Evolutionary conservation across 2,888 invertebrate genomes (phyloP).

Genomic region (Eristalis pertinax): DNA sequence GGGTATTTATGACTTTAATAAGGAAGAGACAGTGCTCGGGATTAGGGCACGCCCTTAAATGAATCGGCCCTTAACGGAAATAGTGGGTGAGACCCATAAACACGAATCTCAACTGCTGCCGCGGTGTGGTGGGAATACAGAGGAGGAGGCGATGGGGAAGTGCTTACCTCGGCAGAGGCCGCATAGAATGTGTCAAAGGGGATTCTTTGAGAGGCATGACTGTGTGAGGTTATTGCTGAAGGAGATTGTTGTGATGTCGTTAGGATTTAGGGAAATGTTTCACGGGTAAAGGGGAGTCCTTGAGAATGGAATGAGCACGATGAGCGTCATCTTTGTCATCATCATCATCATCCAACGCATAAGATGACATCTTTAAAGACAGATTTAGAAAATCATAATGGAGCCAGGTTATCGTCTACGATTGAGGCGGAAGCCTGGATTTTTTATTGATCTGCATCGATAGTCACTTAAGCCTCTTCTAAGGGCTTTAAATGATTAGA

Average conservation of each 20-base stretch:
- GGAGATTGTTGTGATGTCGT: neutral
- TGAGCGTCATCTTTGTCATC: neutral
- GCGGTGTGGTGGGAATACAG: neutral
- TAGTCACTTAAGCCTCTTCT: too few relatives aligned
- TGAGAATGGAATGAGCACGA: neutral
- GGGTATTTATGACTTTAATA: conserved; percentile 26
- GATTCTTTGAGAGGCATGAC: neutral
- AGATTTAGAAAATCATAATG: neutral
- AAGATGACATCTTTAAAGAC: neutral
- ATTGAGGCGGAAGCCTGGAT: too few relatives aligned
- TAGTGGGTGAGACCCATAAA: conserved; percentile 2
- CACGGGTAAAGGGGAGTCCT: neutral
- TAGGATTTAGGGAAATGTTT: neutral
- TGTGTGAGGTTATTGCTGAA: neutral
- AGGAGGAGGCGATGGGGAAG: neutral
- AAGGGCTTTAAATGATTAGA: too few relatives aligned
- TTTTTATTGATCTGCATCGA: too few relatives aligned
- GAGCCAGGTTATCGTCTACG: too few relatives aligned
- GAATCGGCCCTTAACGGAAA: neutral
- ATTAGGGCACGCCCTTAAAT: neutral
- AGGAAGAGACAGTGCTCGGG: neutral
- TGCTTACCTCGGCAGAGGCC: neutral
- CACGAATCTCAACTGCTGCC: neutral
- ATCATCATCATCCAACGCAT: neutral
- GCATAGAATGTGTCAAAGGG: neutral